A percentile compares a stretch with the other conserved stretches of the same genome.
phyloP scores from a whole-genome alignment of 2,797 vertebrate species.

The Orientallactaga sibirica region DNA sequence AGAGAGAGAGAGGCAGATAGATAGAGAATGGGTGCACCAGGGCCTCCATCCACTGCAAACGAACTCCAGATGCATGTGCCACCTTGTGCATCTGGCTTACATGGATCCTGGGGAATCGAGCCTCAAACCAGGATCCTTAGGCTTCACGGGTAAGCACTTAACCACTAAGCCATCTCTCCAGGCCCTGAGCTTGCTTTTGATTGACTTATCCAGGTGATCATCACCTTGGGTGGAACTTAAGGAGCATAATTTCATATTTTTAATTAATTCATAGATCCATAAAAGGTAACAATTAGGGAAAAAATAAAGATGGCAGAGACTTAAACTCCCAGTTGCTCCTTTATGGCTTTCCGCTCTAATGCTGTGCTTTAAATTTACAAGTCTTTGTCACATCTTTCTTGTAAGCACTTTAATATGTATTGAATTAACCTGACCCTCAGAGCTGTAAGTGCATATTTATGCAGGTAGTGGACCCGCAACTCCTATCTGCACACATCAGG shows the following conservation, averaged over 20 bases:
- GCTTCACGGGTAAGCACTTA: no score
- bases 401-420: conserved; percentile 5
- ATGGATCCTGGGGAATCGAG: no score
- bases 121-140: no score
- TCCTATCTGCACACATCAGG: not conserved
- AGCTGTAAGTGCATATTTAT: conserved; percentile 9
- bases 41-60: no score
- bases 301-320: conserved; percentile 32
- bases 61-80: no score
- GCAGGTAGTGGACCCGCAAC: not conserved
- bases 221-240: not conserved
- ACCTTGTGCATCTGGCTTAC: no score
- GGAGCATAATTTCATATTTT: conserved; percentile 24
- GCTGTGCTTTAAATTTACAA: not conserved
- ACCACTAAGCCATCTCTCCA: no score
- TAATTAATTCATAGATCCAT: not conserved
- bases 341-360: not conserved
- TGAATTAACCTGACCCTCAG: not conserved
- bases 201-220: not conserved
- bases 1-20: no score
- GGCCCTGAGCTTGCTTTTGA: not conserved
- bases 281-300: not conserved
- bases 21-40: no score
- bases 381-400: conserved; percentile 12
- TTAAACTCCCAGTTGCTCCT: not conserved